Evolutionary conservation across 2,888 invertebrate genomes (phyloP), one percentile per base, ranked within the genome.

Genomic region (Apotomis turbidana): DNA sequence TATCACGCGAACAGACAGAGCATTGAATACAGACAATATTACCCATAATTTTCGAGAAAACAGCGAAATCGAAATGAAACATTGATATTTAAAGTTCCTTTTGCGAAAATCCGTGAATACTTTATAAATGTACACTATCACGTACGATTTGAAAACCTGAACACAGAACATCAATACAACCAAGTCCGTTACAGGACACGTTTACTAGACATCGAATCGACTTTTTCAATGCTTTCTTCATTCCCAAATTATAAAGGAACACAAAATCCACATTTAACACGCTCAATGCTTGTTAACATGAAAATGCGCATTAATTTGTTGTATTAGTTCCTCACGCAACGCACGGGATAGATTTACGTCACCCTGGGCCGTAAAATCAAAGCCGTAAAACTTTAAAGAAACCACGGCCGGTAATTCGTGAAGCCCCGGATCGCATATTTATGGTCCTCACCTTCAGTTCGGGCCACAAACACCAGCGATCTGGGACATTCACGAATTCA

Each of bases 171-270:
- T 66, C 54, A 36, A 67, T 72, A 63, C 63, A 62, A 62, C 59
- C 69, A 75, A 74, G 66, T 75, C 73, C 67, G 75, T 74, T 54
- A 66, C 46, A 61, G 41, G 62, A 70, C 41, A 61, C 55, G 49
- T 55, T 71, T 55, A 66, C 55, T 44, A 66, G 60, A 55, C 55
- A 67, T 55, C 61, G 59, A 10, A 52, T 66, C 12, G 41, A 60
- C 27, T 10, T 54, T 51, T 44, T 49, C 55, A 44, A 38, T 44
- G 51, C 44, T 44, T 38, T 15, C 27, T 15, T 55, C 44, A 49
- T 51, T 60, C 41, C 41, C 8, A 51, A 64, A 44, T 59, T 12
- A 52, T 15, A 44, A 46, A 58, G 57, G 36, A 62, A 62, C 61
- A 57, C 44, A 58, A 41, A 49, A 49, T 59, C 15, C 54, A 15